Conservation (phyloP, 2,797 vertebrate species). For the Tamandua tetradactyla region DNA sequence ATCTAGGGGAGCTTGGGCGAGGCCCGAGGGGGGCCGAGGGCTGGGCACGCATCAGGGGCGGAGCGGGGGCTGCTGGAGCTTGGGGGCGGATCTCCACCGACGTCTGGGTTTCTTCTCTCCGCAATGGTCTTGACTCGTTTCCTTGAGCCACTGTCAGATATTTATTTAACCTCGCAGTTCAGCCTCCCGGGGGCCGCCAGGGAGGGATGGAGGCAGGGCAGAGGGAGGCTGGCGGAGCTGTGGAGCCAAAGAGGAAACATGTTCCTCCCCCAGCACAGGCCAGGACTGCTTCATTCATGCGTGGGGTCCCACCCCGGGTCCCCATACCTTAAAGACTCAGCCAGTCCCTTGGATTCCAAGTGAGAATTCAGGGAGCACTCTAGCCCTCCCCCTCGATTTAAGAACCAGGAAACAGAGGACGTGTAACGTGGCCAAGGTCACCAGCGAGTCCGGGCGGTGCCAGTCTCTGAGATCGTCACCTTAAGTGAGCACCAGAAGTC, state of each 20-base stretch:
- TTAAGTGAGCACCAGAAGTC: not conserved
- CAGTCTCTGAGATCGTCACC: not conserved
- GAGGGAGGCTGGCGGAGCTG: conserved; percentile 73
- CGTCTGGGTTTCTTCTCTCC: conserved; percentile 86
- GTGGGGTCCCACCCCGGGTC: not conserved
- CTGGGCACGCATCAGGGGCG: not conserved
- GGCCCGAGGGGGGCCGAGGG: not conserved
- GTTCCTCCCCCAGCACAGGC: conserved; percentile 76
- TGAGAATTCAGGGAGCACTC: not conserved
- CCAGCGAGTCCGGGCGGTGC: not conserved
- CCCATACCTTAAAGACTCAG: not conserved
- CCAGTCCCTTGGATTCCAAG: not conserved
- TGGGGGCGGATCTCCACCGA: conserved; percentile 73
- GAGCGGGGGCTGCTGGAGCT: not conserved
- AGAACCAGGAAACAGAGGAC: not conserved
- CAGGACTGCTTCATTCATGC: not conserved
- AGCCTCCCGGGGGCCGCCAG: conserved; percentile 72
- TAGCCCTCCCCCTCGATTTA: not conserved
- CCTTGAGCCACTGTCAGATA: conserved; percentile 82
- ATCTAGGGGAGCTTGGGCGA: not conserved
- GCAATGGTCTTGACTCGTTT: conserved; percentile 83
- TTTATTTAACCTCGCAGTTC: conserved; percentile 86
- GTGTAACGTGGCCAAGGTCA: not conserved
- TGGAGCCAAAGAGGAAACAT: conserved; percentile 79
- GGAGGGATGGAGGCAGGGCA: conserved; percentile 72